Percentiles rank a stretch among this genome's conserved stretches.
Conservation (phyloP, 2,888 invertebrate genomes). For the Hydriomena furcata region DNA sequence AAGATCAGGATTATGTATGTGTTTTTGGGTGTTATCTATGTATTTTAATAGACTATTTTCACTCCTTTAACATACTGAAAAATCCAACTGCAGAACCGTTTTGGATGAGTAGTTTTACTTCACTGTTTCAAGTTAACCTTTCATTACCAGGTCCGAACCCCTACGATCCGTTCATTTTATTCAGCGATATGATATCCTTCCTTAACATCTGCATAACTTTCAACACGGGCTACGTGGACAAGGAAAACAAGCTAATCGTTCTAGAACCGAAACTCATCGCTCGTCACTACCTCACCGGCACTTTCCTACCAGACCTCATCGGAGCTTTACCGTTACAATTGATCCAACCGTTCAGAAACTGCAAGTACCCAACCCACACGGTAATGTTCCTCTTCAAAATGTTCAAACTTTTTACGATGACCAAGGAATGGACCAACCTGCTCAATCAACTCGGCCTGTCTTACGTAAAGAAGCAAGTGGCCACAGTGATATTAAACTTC, state of each 20-base stretch:
- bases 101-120: no score
- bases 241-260: constrained; percentile 50
- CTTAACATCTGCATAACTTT: constrained; percentile 54
- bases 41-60: no score
- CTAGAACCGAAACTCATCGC: constrained; percentile 52
- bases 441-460: constrained; percentile 50
- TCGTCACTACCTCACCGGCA: constrained; percentile 44
- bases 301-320: constrained; percentile 50
- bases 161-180: constrained; percentile 49
- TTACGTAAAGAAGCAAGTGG: constrained; percentile 43
- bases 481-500: constrained; percentile 36
- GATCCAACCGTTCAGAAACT: constrained; percentile 41
- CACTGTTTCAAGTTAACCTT: no score
- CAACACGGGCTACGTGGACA: constrained; percentile 59
- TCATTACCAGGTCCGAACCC: constrained; percentile 48
- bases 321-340: constrained; percentile 55
- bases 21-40: no score
- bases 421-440: constrained; percentile 44
- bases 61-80: no score
- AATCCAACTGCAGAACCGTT: no score
- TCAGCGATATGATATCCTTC: constrained; percentile 49
- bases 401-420: constrained; percentile 43
- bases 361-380: constrained; percentile 53
- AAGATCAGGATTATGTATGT: no score
- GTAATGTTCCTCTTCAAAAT: constrained; percentile 53